Conservation (phyloP, 2,113 vertebrate genomes). For the Podiceps cristatus region DNA sequence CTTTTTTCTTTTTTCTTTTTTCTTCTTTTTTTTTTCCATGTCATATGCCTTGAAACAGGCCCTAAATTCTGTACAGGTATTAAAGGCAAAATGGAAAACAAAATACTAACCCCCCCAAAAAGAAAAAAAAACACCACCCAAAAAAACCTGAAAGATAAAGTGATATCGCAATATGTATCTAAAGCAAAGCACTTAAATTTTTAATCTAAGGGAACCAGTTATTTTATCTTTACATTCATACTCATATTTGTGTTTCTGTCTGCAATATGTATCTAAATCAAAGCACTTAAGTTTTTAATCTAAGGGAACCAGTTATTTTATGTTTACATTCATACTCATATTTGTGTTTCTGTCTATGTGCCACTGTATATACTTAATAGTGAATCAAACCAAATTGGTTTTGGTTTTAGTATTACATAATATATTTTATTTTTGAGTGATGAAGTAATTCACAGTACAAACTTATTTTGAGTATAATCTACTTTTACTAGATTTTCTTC, state of each 20-base stretch:
- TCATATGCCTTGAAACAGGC: background rate
- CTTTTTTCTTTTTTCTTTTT: too few relatives aligned
- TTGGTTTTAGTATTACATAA: background rate
- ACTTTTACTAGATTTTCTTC: background rate
- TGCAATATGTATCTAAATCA: background rate
- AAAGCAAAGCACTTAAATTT: background rate
- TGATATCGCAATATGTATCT: background rate
- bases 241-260: background rate
- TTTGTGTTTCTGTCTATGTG: background rate
- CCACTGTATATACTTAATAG: background rate
- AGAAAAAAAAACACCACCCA: too few relatives aligned
- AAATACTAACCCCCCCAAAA: rapidly evolving
- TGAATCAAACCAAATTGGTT: background rate
- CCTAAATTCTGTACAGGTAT: background rate
- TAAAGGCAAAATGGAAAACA: background rate
- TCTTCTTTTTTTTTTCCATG: too few relatives aligned
- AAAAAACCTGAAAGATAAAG: background rate
- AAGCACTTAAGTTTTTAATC: background rate
- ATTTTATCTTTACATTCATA: background rate
- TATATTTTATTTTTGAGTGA: background rate
- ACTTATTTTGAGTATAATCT: background rate
- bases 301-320: background rate
- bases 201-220: background rate
- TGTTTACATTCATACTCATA: background rate
- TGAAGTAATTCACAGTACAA: background rate